Percentiles rank a stretch among this genome's conserved stretches.
These are phyloP conservation scores for Tinamus guttatus DNA, from an alignment of 2,113 vertebrate genomes.

Conservation along the genomic window DNA sequence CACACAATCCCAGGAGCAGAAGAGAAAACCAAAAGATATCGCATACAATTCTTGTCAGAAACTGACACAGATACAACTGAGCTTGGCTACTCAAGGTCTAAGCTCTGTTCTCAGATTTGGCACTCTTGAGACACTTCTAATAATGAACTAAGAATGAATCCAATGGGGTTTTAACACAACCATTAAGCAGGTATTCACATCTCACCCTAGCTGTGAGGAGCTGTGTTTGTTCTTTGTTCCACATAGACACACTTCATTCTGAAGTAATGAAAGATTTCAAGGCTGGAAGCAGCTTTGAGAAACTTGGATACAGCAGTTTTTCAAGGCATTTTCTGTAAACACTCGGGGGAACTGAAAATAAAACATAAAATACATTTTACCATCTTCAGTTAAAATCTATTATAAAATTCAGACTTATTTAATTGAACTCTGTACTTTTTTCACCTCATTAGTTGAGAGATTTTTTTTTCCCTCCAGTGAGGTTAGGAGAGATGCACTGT, in stretches of 20 bases:
- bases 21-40: not conserved
- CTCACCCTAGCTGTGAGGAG: not conserved
- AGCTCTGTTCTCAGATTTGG: not conserved
- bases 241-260: not conserved
- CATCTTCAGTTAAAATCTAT: conserved; percentile 12
- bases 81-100: not conserved
- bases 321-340: not conserved
- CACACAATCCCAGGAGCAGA: not conserved
- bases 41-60: not conserved
- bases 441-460: not conserved
- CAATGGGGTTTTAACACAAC: not conserved
- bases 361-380: conserved; percentile 13
- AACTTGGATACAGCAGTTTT: not conserved
- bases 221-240: conserved; percentile 14
- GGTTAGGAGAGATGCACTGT: not conserved
- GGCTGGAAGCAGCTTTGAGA: conserved; percentile 37
- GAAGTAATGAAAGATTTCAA: conserved; percentile 11
- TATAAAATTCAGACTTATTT: not conserved
- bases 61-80: not conserved
- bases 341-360: not conserved
- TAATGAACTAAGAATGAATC: not conserved
- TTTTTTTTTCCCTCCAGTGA: not conserved
- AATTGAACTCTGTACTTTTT: not conserved
- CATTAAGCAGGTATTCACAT: not conserved
- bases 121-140: not conserved